Percentiles rank a stretch among this genome's conserved stretches.
phyloP scores from a whole-genome alignment of 2,797 vertebrate species.

The Hapalemur alaotrensis region DNA sequence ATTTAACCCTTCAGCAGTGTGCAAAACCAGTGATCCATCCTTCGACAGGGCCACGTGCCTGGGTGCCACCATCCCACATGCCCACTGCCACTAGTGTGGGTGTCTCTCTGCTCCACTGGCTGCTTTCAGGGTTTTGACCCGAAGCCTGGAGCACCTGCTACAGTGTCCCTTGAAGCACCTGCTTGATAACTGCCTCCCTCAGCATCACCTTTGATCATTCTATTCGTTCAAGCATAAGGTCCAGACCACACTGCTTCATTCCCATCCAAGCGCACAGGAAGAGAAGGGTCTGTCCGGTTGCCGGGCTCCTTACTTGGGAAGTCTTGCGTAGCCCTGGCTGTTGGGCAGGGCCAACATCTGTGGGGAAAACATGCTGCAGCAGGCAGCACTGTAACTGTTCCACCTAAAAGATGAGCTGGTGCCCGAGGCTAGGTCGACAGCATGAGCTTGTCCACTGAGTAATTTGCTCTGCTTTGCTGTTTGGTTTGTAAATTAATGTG shows the following conservation, averaged over 20 bases:
- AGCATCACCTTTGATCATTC: neutral
- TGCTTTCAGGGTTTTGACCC: neutral
- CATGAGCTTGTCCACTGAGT: neutral
- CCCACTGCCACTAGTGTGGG: neutral
- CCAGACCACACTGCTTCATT: neutral
- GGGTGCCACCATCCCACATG: slow-evolving; percentile 48
- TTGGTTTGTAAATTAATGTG: slow-evolving; percentile 13
- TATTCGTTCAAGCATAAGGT: neutral
- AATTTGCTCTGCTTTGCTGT: slow-evolving; percentile 1
- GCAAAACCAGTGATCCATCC: slow-evolving; percentile 17
- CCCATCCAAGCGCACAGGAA: neutral
- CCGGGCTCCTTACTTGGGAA: slow-evolving; percentile 22
- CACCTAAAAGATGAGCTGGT: neutral
- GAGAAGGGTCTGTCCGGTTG: neutral
- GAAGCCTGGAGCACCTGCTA: neutral
- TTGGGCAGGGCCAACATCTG: neutral
- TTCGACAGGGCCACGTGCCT: slow-evolving; percentile 43
- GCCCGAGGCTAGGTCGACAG: neutral
- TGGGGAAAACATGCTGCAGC: neutral
- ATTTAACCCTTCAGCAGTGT: neutral
- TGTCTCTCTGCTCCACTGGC: rapidly evolving
- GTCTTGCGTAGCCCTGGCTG: neutral
- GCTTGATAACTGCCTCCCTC: neutral
- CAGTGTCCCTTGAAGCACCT: neutral
- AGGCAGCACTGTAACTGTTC: neutral